Base-by-base conservation (phyloP, 1,140 invertebrate genomes). In the Drosophila paulistorum region DNA sequence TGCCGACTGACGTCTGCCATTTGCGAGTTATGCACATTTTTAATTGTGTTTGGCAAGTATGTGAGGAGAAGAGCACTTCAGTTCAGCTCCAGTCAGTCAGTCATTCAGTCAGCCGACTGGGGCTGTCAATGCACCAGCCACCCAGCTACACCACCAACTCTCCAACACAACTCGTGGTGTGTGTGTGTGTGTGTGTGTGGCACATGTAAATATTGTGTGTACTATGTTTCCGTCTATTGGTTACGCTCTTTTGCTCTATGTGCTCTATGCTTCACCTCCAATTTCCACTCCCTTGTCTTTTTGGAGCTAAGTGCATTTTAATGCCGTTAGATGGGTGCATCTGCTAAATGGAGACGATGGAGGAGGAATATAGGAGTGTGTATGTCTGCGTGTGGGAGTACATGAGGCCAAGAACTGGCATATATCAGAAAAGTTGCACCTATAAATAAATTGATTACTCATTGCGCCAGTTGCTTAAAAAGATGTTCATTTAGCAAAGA, bases 41-140 rank as follows among this genome's bases (percentile, higher is more conserved):
- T 87, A 86, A 86, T 86, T 86, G 82, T 82, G 82, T 86, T 86
- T 79, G 82, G 71, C 75, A 86, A 79, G 87, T 78, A 79, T 78
- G 82, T 78, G 71, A 62, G 39, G 30, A 30, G 30, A 6, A 60
- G 71, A 62, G 77, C 81, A 80, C 77, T 84, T 73, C 2, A 39
- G 37, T 11, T 39, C 74, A 26, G 26, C 26, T 26, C 0, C 30
- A 30, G 30, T 30, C 30, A 77, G 75, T 67, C 81, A 66, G 45
- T 65, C 17, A 17, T 17, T 17, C 48, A 41, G 59, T 39, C 72
- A 75, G 37, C 48, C 51, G 39, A 35, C 37, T 45, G 35, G 7
- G 65, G 41, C 67, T 77, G 75, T 71, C 75, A 77, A 77, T 77
- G 74, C 35, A 23, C 58, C 26, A 26, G 3, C 45, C n/a, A 45